A percentile compares a stretch with the other conserved stretches of the same genome.
Evolutionary conservation across 1,140 invertebrate genomes (phyloP).

Genomic region (Oedothorax gibbosus): DNA sequence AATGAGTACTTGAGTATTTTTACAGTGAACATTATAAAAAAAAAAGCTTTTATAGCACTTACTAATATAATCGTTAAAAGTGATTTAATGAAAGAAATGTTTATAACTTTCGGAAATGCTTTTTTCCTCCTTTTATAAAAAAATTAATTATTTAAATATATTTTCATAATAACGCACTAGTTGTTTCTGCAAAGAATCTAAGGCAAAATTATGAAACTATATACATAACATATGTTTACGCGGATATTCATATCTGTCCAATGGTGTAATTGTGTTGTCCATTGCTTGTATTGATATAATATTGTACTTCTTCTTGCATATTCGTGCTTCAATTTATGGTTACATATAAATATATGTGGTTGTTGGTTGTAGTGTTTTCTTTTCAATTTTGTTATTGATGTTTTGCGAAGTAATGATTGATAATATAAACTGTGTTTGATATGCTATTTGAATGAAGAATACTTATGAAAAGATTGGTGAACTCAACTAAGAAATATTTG

Average conservation of each 20-base stretch:
- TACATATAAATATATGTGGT: constrained; percentile 2
- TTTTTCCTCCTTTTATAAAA: constrained; percentile 38
- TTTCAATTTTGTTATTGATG: constrained; percentile 25
- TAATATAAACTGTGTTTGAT: no score
- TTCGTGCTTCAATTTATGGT: constrained; percentile 20
- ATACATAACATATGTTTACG: constrained; percentile 16
- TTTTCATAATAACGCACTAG: constrained; percentile 36
- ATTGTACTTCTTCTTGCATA: constrained; percentile 12
- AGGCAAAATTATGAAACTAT: constrained; percentile 12
- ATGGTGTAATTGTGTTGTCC: constrained; percentile 21
- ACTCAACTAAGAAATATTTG: no score
- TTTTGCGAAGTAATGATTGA: neutral
- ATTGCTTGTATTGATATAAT: constrained; percentile 22
- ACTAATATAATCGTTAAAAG: constrained; percentile 17
- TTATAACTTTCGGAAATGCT: constrained; percentile 26
- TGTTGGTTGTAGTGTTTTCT: constrained; percentile 41
- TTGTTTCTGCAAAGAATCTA: constrained; percentile 24
- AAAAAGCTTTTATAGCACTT: constrained; percentile 10
- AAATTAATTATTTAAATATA: constrained; percentile 30
- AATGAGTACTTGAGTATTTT: neutral
- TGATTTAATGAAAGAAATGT: constrained; percentile 17
- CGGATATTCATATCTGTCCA: constrained; percentile 11
- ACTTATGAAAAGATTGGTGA: no score
- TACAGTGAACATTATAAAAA: neutral
- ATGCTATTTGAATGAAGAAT: no score